phyloP scores from a whole-genome alignment of 2,888 invertebrate species.

The Dioctria linearis region DNA sequence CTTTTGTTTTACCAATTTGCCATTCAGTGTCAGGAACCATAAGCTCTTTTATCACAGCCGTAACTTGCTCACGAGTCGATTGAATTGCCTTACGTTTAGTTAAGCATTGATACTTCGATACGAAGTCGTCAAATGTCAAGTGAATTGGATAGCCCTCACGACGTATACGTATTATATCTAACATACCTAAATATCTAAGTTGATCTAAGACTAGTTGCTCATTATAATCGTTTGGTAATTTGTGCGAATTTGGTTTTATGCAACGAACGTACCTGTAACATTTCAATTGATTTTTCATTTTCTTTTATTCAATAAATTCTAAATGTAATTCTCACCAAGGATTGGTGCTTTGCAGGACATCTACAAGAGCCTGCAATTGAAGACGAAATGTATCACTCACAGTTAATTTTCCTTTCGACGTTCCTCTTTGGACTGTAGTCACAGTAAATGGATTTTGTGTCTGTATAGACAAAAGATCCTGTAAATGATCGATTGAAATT shows the following conservation, averaged over 20 bases:
- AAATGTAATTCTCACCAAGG: constrained; percentile 83
- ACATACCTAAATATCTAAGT: constrained; percentile 91
- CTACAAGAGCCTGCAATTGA: constrained; percentile 89
- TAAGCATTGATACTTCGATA: constrained; percentile 84
- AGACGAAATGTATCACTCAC: constrained; percentile 92
- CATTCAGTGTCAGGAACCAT: constrained; percentile 83
- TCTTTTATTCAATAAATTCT: not conserved
- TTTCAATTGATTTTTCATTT: not conserved
- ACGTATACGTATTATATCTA: constrained; percentile 92
- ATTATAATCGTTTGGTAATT: constrained; percentile 85
- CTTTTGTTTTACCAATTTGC: constrained; percentile 90
- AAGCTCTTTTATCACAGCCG: constrained; percentile 75
- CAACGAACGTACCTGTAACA: constrained; percentile 85
- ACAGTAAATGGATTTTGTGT: constrained; percentile 69
- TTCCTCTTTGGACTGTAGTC: constrained; percentile 81
- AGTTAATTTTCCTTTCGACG: constrained; percentile 90
- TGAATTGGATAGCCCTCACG: constrained; percentile 93
- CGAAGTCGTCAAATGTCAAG: constrained; percentile 83
- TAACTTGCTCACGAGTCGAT: constrained; percentile 64
- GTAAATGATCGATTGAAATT: constrained; percentile 59
- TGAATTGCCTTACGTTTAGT: constrained; percentile 64
- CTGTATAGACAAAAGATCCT: constrained; percentile 72
- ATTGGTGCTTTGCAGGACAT: constrained; percentile 90
- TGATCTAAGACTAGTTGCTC: constrained; percentile 88
- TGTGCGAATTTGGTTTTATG: constrained; percentile 92